A percentile compares a stretch with the other conserved stretches of the same genome.
Conservation (phyloP, 2,888 invertebrate species). For the Maniola hyperantus region DNA sequence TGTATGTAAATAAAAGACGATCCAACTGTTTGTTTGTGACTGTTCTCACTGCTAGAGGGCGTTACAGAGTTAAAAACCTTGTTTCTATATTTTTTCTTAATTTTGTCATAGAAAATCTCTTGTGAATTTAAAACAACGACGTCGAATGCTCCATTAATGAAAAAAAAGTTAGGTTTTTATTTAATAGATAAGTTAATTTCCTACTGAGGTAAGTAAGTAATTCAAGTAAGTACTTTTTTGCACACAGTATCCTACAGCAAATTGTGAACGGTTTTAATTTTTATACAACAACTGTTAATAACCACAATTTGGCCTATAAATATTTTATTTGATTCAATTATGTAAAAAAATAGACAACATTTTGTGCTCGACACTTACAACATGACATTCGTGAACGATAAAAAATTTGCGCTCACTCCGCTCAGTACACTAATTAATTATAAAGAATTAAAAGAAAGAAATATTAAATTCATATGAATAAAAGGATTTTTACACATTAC, state of each 20-base stretch:
- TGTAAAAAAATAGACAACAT: background rate
- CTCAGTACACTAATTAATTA: too few species aligned
- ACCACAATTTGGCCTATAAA: too few species aligned
- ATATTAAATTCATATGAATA: constrained; percentile 6
- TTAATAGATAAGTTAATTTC: too few species aligned
- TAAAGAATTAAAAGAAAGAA: too few species aligned
- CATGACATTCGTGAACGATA: too few species aligned
- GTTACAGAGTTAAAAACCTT: constrained; percentile 13
- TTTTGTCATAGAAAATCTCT: background rate
- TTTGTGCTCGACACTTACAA: background rate
- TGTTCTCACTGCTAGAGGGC: constrained; percentile 15
- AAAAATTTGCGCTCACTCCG: too few species aligned
- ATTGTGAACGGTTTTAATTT: too few species aligned
- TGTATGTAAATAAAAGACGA: constrained; percentile 38
- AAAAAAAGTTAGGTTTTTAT: too few species aligned
- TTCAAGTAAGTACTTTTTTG: background rate
- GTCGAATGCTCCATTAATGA: too few species aligned
- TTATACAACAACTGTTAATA: too few species aligned
- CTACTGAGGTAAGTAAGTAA: background rate
- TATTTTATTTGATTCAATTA: too few species aligned
- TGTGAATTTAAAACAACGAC: too few species aligned
- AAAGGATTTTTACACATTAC: background rate
- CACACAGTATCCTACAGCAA: background rate
- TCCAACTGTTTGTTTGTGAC: constrained; percentile 21
- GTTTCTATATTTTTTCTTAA: background rate